Evolutionary conservation across 2,888 invertebrate genomes (phyloP).

Genomic region (Mythimna pallens): DNA sequence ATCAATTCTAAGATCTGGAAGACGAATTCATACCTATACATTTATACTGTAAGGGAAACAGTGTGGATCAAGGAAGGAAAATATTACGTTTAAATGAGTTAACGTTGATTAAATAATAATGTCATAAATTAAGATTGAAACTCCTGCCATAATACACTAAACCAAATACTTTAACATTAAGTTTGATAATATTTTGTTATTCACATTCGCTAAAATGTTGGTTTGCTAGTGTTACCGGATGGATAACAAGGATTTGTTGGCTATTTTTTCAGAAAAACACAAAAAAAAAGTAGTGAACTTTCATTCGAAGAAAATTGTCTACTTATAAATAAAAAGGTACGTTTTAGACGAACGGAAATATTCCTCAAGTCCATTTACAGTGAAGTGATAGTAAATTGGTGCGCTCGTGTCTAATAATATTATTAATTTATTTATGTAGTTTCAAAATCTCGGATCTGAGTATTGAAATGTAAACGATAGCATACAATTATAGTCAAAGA

Average conservation of each 20-base stretch:
- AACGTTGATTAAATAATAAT: background rate
- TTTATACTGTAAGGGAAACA: background rate
- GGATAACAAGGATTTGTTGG: too few species aligned
- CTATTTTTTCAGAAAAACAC: too few species aligned
- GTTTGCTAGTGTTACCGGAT: background rate
- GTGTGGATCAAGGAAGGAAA: background rate
- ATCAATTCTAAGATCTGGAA: too few species aligned
- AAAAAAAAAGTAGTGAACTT: background rate
- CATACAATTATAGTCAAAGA: background rate
- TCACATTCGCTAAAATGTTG: background rate
- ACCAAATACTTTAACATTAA: background rate
- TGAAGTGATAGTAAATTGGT: background rate
- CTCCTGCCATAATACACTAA: background rate
- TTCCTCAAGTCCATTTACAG: background rate
- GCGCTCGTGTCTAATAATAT: background rate
- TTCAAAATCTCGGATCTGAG: background rate
- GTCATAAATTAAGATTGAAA: background rate
- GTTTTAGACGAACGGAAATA: background rate
- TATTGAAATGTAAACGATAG: background rate
- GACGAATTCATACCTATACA: background rate
- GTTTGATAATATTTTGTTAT: background rate
- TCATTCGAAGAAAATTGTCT: background rate
- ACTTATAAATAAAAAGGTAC: background rate
- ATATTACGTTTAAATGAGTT: conserved; percentile 5
- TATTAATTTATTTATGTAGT: too few species aligned